Evolutionary conservation across 2,113 vertebrate species (phyloP).

Genomic region (Coregonus clupeaformis): DNA sequence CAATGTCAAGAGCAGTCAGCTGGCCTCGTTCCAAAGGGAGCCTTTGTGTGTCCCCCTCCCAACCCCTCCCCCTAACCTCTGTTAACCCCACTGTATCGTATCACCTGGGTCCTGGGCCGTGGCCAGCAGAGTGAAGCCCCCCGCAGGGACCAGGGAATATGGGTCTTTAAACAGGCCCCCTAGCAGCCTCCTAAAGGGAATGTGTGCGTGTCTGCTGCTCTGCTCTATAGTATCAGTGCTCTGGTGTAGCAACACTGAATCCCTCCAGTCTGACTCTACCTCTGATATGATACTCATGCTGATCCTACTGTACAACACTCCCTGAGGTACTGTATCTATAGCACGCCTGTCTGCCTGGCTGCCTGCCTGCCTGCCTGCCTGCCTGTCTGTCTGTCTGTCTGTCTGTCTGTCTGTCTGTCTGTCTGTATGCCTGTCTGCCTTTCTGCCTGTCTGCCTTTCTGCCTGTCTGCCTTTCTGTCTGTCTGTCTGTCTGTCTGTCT

Average conservation of each 20-base stretch:
- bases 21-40: constrained; percentile 60
- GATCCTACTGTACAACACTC: background rate
- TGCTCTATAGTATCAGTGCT: no score
- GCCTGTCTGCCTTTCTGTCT: background rate
- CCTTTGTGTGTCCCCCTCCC: constrained; percentile 38
- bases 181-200: constrained; percentile 58
- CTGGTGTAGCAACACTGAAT: background rate
- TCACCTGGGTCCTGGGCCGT: constrained; percentile 61
- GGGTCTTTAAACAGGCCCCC: constrained; percentile 57
- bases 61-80: background rate
- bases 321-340: background rate
- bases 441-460: no score
- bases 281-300: background rate
- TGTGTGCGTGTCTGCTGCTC: constrained; percentile 22
- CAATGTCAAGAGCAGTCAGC: constrained; percentile 61
- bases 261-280: background rate
- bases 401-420: no score
- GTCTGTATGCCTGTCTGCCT: no score
- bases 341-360: background rate
- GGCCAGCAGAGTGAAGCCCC: constrained; percentile 43
- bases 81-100: constrained; percentile 35
- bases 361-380: no score
- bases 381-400: no score
- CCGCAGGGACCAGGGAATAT: constrained; percentile 62
- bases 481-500: background rate